phyloP scores from a whole-genome alignment of 2,888 invertebrate genomes.

The Agrotis exclamationis region DNA sequence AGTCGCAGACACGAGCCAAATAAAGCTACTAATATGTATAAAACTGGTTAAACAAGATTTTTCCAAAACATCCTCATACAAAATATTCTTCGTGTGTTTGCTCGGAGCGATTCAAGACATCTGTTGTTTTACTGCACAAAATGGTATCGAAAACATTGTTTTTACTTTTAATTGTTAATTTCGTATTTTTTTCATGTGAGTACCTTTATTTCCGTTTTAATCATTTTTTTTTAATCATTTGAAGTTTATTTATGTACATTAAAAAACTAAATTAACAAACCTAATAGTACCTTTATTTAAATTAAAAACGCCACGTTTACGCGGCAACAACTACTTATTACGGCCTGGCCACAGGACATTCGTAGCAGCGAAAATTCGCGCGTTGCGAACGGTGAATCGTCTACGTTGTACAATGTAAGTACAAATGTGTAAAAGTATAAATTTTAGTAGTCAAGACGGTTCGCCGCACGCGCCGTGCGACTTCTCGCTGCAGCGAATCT shows the following conservation, averaged over 20 bases:
- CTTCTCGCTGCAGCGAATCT: no score
- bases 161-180: constrained; percentile 28
- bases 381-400: no score
- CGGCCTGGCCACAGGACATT: no score
- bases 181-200: constrained; percentile 39
- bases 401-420: no score
- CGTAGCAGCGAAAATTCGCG: no score
- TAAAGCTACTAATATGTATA: not conserved
- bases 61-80: not conserved
- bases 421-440: no score
- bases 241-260: no score
- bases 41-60: constrained; percentile 22
- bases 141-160: constrained; percentile 41
- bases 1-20: not conserved
- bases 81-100: not conserved
- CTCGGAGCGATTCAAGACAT: not conserved
- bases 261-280: no score
- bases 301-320: not conserved
- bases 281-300: constrained; percentile 34
- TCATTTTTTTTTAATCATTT: no score
- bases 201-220: constrained; percentile 15
- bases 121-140: constrained; percentile 9
- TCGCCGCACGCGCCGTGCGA: no score
- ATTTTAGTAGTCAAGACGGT: no score
- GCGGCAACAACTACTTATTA: no score